Conservation (phyloP, 2,113 vertebrate species). For the Pseudopodoces humilis region DNA sequence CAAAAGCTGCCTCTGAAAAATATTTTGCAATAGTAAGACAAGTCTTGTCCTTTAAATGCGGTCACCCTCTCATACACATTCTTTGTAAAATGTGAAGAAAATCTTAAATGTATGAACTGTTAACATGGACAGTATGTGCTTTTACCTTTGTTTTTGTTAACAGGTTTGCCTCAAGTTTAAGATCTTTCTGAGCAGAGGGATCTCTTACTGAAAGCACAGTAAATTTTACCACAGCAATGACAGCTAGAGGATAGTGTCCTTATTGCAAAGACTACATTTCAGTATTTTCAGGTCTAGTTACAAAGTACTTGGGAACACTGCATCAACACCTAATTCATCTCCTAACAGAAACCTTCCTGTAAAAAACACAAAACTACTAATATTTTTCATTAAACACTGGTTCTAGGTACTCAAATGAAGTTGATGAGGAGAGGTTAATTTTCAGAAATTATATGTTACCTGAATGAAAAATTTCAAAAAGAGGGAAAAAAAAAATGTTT, state of each 20-base stretch:
- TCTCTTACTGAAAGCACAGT: not conserved
- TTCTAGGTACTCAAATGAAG: not conserved
- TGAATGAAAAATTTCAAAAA: not conserved
- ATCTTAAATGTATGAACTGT: not conserved
- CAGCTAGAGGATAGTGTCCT: not conserved
- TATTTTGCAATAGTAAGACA: not conserved
- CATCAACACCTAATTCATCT: not conserved
- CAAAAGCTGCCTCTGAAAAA: not conserved
- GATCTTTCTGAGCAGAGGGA: not conserved
- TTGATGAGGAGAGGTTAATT: not conserved
- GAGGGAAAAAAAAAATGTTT: not conserved
- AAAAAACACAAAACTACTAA: not conserved
- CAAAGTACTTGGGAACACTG: not conserved
- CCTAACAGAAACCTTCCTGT: not conserved
- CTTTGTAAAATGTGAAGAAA: not conserved
- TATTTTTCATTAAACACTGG: not conserved
- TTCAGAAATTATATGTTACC: not conserved
- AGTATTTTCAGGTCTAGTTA: not conserved
- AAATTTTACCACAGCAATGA: not conserved
- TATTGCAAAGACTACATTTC: not conserved
- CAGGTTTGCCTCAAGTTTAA: not conserved
- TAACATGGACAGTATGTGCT: not conserved
- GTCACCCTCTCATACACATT: not conserved
- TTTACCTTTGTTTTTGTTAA: not conserved
- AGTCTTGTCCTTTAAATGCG: not conserved